Evolutionary conservation across 2,113 vertebrate species (phyloP), one percentile per base, ranked within the genome.

Genomic region (Lamprotornis superbus): DNA sequence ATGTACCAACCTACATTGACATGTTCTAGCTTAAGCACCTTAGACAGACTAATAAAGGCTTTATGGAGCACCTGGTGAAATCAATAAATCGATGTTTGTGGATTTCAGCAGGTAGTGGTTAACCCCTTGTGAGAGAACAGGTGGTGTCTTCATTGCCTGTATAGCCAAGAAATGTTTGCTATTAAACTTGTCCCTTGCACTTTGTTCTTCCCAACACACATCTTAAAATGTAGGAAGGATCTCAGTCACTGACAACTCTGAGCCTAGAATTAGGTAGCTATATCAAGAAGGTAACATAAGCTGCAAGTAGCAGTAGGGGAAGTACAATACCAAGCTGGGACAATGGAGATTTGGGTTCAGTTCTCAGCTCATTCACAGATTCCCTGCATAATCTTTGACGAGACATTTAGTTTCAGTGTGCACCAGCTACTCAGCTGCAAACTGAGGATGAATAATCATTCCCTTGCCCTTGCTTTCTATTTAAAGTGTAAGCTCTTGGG

Each of bases 391-490:
- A 82, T 75, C 61, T 76, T 89, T 79, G 60, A 81, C 0, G 0
- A 94, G 88, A 81, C 71, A 73, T 88, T 92, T 65, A 65, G 71
- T 77, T 89, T 93, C 76, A 93, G 94, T 53, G 74, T 85, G 68
- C 59, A 89, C 33, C 74, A 93, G 82, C 84, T 83, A 91, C 84
- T 94, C 93, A 94, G 91, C 87, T 94, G 94, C 91, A 93, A 93
- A 80, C 50, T 0, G 0, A 91, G 82, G 49, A 89, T 94, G 89
- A 95, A 95, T 93, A 95, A 97, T 94, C 89, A 93, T 77, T 89
- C 87, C 52, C 90, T 89, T 95, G 89, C 89, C 89, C 93, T 94
- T 90, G 87, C 77, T 91, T 89, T 91, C 94, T 96, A 85, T 95
- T 95, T 93, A 83, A 95, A 94, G 63, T 55, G 55, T 77, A 93